Evolutionary conservation across 1,140 invertebrate genomes (phyloP), one percentile per base, ranked within the genome.

Genomic region (Neoseiulus cucumeris): DNA sequence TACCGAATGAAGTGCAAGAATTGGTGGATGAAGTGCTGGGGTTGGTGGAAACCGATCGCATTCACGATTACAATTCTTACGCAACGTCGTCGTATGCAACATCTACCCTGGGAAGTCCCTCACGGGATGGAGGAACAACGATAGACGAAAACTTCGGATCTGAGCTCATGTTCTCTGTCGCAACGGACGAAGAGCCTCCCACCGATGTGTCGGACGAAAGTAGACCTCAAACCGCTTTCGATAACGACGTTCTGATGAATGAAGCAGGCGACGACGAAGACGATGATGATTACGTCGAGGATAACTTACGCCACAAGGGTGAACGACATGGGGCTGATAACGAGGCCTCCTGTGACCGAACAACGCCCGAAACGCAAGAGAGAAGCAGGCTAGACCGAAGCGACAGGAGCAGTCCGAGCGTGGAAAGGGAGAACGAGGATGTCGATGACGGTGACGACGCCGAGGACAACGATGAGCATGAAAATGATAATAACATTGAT

Each of bases 191-290:
- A 25, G 51, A 59, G 51, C 51, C 51, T 6, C 51, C 51, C 25
- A 59, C 51, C 25, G 51, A 59, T 59, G 17, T 59, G 51, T 59
- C 51, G 25, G 51, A 59, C 9, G 51, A 59, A 25, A 59, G 51
- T 9, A 12, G 51, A 25, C 51, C 51, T 18, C 25, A 25, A 9
- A 59, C 51, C 4, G 51, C 51, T 5, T 29, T 59, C 33, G 51
- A 59, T 59, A 25, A 59, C 22, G 33, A 39, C 33, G 33, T 39
- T 39, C 4, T 39, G 33, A 39, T 39, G 33, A 39, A 39, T 39
- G 33, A 39, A 39, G 33, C 4, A 9, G 33, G 33, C 33, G 33
- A 39, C 33, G 33, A 39, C 33, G 33, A 39, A 9, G 33, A 39
- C 33, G 33, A 39, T n/a, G n/a, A n/a, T n/a, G n/a, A n/a, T n/a